phyloP scores from a whole-genome alignment of 2,113 vertebrate species.

The Anser cygnoides region DNA sequence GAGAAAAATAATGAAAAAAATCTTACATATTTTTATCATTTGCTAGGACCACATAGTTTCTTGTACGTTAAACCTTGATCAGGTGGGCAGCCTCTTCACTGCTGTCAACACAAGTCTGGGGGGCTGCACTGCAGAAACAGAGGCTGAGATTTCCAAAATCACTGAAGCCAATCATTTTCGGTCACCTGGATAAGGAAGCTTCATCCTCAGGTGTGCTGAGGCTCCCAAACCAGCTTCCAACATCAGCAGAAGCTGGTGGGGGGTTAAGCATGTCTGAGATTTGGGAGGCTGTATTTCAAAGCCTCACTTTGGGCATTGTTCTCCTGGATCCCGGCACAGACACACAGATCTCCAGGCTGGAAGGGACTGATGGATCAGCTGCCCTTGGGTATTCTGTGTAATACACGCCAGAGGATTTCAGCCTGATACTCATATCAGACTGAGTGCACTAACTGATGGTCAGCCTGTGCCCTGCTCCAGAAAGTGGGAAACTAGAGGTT shows the following conservation, averaged over 20 bases:
- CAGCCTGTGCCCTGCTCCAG: rapidly evolving
- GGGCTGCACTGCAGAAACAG: not conserved
- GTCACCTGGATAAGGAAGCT: not conserved
- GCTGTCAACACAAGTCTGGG: not conserved
- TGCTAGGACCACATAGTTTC: not conserved
- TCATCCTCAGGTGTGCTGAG: rapidly evolving
- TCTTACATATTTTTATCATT: not conserved
- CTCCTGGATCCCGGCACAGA: not conserved
- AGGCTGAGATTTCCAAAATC: not conserved
- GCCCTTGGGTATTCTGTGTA: not conserved
- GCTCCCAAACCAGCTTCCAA: not conserved
- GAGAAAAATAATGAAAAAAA: rapidly evolving
- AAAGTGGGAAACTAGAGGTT: not conserved
- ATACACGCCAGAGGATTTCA: not conserved
- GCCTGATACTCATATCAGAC: not conserved
- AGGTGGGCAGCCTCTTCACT: not conserved
- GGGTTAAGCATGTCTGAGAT: not conserved
- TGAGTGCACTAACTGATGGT: not conserved
- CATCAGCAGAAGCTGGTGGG: not conserved
- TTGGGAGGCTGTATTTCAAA: not conserved
- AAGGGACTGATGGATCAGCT: not conserved
- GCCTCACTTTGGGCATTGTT: not conserved
- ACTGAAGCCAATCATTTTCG: not conserved
- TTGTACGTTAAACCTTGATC: not conserved
- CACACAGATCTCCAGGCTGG: not conserved